phyloP scores from a whole-genome alignment of 2,888 invertebrate genomes.

The Thera britannica region DNA sequence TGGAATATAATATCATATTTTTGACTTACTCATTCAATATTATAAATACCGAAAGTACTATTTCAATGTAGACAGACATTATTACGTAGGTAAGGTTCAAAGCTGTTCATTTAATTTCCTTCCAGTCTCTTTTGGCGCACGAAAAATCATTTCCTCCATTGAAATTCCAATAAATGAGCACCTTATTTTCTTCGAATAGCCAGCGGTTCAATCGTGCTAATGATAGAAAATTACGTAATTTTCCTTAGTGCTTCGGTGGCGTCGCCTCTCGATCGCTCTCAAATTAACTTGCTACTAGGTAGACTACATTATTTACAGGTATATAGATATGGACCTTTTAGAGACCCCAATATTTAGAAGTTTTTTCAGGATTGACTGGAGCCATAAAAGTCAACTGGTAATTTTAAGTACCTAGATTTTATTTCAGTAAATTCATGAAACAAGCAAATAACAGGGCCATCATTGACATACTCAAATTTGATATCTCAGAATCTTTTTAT shows the following conservation, averaged over 20 bases:
- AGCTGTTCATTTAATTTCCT: slow-evolving; percentile 4
- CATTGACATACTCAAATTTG: slow-evolving; percentile 8
- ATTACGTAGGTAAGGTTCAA: background rate
- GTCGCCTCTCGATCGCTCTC: slow-evolving; percentile 39
- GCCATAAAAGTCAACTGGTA: too few species aligned
- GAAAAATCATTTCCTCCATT: slow-evolving; percentile 33
- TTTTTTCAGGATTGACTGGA: too few species aligned
- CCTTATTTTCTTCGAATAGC: slow-evolving; percentile 35
- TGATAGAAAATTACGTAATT: slow-evolving; percentile 65
- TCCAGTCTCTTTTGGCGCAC: slow-evolving; percentile 1
- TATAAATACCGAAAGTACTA: too few species aligned
- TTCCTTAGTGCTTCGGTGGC: slow-evolving; percentile 39
- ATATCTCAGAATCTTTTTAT: slow-evolving; percentile 5
- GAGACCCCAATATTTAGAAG: too few species aligned
- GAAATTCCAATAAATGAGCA: slow-evolving; percentile 34
- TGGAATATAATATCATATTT: too few species aligned
- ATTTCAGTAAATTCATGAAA: background rate
- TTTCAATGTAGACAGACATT: too few species aligned
- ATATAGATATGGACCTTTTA: slow-evolving; percentile 13
- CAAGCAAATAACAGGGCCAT: background rate
- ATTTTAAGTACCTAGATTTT: background rate
- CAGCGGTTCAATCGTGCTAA: slow-evolving; percentile 48
- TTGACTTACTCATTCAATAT: too few species aligned
- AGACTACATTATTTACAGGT: slow-evolving; percentile 19
- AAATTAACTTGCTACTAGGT: slow-evolving; percentile 45